Evolutionary conservation across 2,113 vertebrate species (phyloP).

Genomic region (Pluvialis apricaria): DNA sequence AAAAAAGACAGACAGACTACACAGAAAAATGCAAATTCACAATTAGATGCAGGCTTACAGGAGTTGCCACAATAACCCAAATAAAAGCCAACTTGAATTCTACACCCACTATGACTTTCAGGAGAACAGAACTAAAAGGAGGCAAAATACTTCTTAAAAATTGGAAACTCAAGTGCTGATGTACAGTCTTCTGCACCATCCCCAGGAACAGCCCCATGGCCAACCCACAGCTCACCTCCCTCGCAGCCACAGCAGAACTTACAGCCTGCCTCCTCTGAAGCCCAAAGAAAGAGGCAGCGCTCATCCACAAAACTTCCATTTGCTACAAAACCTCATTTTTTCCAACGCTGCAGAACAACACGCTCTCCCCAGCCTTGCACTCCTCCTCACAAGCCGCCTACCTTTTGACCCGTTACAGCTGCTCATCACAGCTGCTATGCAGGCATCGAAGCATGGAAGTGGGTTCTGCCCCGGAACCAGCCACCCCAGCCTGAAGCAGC

Average conservation of each 20-base stretch:
- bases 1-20: background rate
- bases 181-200: too few species aligned
- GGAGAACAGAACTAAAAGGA: background rate
- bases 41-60: background rate
- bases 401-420: background rate
- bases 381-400: background rate
- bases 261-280: background rate
- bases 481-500: background rate
- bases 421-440: background rate
- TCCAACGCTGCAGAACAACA: background rate
- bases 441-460: background rate
- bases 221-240: too few species aligned
- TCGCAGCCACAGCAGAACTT: rapidly evolving
- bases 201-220: rapidly evolving
- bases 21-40: background rate
- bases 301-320: background rate
- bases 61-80: background rate
- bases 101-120: background rate
- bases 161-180: rapidly evolving
- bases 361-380: background rate
- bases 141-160: background rate
- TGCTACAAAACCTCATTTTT: background rate
- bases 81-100: background rate
- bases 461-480: background rate
- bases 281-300: background rate